Evolutionary conservation across 1,140 invertebrate genomes (phyloP).

Genomic region (Notospermus geniculatus): DNA sequence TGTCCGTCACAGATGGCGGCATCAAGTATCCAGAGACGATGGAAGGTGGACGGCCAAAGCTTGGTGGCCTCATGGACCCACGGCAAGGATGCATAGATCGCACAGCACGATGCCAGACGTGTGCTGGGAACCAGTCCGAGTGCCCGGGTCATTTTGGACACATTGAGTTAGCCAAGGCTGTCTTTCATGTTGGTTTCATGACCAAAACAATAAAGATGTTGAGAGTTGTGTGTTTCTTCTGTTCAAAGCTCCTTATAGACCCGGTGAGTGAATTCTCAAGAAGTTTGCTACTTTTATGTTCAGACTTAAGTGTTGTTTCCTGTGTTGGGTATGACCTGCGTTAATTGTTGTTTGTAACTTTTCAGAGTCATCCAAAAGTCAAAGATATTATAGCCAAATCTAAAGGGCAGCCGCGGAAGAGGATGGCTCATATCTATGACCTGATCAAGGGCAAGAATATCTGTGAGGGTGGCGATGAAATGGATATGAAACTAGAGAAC

Average conservation of each 20-base stretch:
- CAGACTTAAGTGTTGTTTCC: no score
- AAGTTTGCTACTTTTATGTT: no score
- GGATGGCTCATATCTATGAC: conserved; percentile 94
- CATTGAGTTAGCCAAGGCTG: conserved; percentile 96
- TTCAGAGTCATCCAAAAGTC: conserved; percentile 88
- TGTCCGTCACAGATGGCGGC: conserved; percentile 84
- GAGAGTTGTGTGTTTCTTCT: conserved; percentile 96
- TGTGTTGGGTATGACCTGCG: no score
- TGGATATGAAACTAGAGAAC: conserved; percentile 65
- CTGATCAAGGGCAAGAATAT: conserved; percentile 97
- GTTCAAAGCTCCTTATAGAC: conserved; percentile 91
- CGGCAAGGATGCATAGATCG: conserved; percentile 96
- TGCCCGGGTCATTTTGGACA: conserved; percentile 99
- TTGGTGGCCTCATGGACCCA: conserved; percentile 98
- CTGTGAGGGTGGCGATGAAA: conserved; percentile 97
- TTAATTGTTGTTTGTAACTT: conserved; percentile 18
- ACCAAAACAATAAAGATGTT: conserved; percentile 96
- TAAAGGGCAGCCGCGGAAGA: conserved; percentile 92
- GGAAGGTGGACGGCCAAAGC: conserved; percentile 95
- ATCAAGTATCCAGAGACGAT: conserved; percentile 96
- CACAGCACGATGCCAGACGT: conserved; percentile 87
- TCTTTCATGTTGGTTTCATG: conserved; percentile 97
- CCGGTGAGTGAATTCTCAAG: conserved; percentile 75
- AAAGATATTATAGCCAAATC: conserved; percentile 96
- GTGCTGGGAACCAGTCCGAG: conserved; percentile 96